Evolutionary conservation across 2,113 vertebrate genomes (phyloP).

Genomic region (Cisticola juncidis): DNA sequence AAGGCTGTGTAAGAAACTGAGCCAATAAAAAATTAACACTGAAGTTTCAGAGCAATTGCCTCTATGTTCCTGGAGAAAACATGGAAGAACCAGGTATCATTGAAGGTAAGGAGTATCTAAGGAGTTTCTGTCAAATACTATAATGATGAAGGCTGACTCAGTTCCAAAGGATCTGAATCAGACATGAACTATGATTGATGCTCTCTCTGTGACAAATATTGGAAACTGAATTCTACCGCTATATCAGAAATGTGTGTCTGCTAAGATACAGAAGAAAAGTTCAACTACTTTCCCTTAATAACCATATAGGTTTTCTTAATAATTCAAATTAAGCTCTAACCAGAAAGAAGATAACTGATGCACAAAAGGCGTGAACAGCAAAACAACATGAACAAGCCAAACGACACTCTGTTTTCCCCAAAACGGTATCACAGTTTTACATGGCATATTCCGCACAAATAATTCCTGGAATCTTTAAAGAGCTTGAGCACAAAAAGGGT

Average conservation of each 20-base stretch:
- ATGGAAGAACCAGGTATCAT: neutral
- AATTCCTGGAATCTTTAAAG: neutral
- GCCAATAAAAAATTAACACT: neutral
- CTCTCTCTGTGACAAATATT: neutral
- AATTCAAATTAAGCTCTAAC: neutral
- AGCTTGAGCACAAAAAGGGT: neutral
- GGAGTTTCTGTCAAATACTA: neutral
- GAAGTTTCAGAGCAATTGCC: neutral
- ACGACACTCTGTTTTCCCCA: neutral
- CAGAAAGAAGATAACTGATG: slow-evolving; percentile 8
- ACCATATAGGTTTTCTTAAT: neutral
- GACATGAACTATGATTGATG: neutral
- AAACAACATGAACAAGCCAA: neutral
- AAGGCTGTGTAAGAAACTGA: neutral
- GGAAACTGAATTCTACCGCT: neutral
- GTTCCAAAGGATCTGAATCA: neutral
- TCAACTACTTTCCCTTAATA: neutral
- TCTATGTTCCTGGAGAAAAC: neutral
- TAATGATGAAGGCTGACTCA: neutral
- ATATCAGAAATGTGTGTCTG: neutral
- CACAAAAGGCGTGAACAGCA: slow-evolving; percentile 8
- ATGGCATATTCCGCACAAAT: neutral
- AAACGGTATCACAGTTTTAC: neutral
- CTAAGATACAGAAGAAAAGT: neutral
- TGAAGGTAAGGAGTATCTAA: neutral